Evolutionary conservation across 1,140 invertebrate genomes (phyloP).

Genomic region (Hesperophylax magnus): DNA sequence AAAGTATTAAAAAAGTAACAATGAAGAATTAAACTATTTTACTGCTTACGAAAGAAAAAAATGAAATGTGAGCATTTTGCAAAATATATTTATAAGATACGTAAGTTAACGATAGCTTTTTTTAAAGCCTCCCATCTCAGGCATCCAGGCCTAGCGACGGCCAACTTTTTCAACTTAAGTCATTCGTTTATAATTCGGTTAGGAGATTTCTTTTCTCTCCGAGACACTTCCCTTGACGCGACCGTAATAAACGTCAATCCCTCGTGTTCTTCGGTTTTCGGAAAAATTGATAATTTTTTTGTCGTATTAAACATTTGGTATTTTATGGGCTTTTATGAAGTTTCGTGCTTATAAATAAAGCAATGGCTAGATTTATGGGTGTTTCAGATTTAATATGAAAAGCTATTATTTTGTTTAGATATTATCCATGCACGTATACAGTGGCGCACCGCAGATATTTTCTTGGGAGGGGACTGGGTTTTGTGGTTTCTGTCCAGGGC

Average conservation of each 20-base stretch:
- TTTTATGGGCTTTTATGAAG: conserved; percentile 11
- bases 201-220: conserved; percentile 7
- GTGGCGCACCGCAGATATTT: no score
- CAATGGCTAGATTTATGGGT: background rate
- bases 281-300: conserved; percentile 23
- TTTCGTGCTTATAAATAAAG: background rate
- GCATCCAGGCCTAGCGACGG: background rate
- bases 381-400: background rate
- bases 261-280: background rate
- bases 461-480: no score
- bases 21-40: no score
- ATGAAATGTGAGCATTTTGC: no score
- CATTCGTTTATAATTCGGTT: conserved; percentile 27
- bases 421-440: no score
- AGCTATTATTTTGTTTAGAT: no score
- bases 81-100: no score
- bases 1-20: no score
- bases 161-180: conserved; percentile 23
- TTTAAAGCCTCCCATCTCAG: background rate
- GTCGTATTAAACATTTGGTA: conserved; percentile 15
- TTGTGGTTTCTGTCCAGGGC: no score
- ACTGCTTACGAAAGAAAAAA: no score
- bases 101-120: background rate
- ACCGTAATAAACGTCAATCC: conserved; percentile 21
- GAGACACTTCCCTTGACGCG: background rate